Base-by-base conservation (phyloP, 1,140 invertebrate genomes). In the Epicauta chinensis region DNA sequence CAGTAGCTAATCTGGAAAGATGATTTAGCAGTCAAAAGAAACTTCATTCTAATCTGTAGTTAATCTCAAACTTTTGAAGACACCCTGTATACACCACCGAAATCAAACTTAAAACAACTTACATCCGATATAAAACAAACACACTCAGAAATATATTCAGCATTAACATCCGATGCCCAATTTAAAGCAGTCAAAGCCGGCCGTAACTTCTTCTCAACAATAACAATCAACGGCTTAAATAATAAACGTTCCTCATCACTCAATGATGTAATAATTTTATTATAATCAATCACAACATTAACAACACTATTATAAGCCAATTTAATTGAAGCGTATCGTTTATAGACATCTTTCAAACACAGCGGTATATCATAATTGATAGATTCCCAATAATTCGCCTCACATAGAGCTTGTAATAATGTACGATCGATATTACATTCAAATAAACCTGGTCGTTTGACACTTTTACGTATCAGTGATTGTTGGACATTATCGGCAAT, bases 111-210 rank as follows among this genome's bases (percentile, higher is more conserved):
- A 23, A 53, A 49, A 51, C 29, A 59, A 32, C 23, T 61, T 68
- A 86, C 82, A 69, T 85, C 82, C 14, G 75, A 76, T 9, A 85
- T 82, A n/a, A 57, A 84, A 76, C 35, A 75, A 70, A 6, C 81
- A 66, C 86, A 91, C 52, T 91, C 86, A 15, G 79, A 78, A 49
- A 92, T 83, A 68, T 87, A 93, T 34, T 79, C 75, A 60, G 91
- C 87, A 12, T 81, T 80, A 49, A 86, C 78, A 49, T 84, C 79
- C 11, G 81, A 78, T 13, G 79, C 81, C 86, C 89, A 94, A 1
- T 82, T 89, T 1, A 91, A 71, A 68, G 85, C 85, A 15, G 73
- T 78, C 12, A 92, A 73, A n/a, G 88, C 89, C 2, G 89, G 87
- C 50, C 83, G 79, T 45, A 92, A 81, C 71, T 87, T 88, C 61